These are phyloP conservation scores for Pardalotus punctatus DNA, from an alignment of 2,113 vertebrate genomes.

Conservation along the genomic window DNA sequence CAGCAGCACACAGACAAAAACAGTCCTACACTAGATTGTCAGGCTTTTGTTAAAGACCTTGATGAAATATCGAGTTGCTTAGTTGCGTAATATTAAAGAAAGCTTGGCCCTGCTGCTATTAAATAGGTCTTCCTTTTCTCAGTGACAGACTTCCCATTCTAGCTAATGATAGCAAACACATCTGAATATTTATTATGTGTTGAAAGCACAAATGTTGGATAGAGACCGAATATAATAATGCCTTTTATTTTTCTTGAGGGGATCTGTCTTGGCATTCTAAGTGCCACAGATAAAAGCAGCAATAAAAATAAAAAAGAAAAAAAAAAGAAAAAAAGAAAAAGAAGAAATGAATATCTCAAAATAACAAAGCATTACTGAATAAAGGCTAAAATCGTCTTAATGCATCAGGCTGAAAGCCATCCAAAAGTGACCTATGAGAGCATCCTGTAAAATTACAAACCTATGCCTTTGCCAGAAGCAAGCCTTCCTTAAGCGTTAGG, in stretches of 20 bases:
- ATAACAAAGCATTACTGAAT: slow-evolving; percentile 20
- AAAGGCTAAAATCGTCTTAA: slow-evolving; percentile 10
- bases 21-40: neutral
- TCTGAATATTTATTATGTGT: slow-evolving; percentile 35
- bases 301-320: neutral
- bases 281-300: neutral
- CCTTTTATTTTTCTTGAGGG: neutral
- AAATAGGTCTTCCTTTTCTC: neutral
- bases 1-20: neutral
- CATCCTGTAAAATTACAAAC: neutral
- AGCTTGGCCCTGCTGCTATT: neutral
- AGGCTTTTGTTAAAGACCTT: neutral
- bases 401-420: neutral
- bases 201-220: neutral
- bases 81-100: neutral
- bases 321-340: neutral
- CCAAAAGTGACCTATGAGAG: neutral
- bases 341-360: neutral
- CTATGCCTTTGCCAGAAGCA: neutral
- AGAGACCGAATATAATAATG: slow-evolving; percentile 6
- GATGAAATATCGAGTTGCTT: neutral
- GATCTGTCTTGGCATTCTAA: neutral
- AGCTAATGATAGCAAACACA: slow-evolving; percentile 27
- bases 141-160: neutral
- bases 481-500: neutral